These are phyloP conservation scores for Threskiornis aethiopicus DNA, from an alignment of 2,797 vertebrate genomes.

Conservation along the genomic window DNA sequence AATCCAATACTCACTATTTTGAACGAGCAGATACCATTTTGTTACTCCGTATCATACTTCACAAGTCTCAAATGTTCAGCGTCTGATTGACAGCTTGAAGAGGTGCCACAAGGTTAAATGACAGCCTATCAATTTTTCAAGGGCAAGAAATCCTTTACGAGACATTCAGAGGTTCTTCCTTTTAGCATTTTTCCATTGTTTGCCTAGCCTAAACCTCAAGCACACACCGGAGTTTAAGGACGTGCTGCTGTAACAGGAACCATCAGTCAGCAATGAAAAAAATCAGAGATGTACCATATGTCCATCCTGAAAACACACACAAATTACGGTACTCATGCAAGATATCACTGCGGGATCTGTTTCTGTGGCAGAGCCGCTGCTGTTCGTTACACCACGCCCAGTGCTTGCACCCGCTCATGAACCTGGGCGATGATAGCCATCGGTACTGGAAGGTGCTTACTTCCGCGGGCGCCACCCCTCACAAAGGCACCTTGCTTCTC, in stretches of 20 bases:
- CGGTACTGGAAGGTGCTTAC: background rate
- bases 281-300: background rate
- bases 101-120: slow-evolving; percentile 56
- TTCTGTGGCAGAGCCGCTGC: background rate
- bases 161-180: slow-evolving; percentile 14
- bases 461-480: background rate
- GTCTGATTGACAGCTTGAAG: slow-evolving; percentile 56
- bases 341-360: background rate
- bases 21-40: slow-evolving; percentile 69
- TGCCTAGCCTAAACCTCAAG: slow-evolving; percentile 24
- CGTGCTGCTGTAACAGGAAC: background rate
- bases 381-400: background rate
- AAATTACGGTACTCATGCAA: background rate
- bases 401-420: background rate
- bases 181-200: slow-evolving; percentile 31
- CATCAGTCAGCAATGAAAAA: background rate
- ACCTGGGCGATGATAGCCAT: background rate
- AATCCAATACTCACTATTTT: slow-evolving; percentile 69
- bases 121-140: slow-evolving; percentile 67
- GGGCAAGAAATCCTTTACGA: slow-evolving; percentile 52
- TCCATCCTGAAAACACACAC: background rate
- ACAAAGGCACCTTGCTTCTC: background rate
- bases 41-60: slow-evolving; percentile 41
- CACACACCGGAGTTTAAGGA: slow-evolving; percentile 16
- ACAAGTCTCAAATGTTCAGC: slow-evolving; percentile 46